Base-by-base conservation (phyloP, 1,140 invertebrate species). In the Neodiprion pinetum region DNA sequence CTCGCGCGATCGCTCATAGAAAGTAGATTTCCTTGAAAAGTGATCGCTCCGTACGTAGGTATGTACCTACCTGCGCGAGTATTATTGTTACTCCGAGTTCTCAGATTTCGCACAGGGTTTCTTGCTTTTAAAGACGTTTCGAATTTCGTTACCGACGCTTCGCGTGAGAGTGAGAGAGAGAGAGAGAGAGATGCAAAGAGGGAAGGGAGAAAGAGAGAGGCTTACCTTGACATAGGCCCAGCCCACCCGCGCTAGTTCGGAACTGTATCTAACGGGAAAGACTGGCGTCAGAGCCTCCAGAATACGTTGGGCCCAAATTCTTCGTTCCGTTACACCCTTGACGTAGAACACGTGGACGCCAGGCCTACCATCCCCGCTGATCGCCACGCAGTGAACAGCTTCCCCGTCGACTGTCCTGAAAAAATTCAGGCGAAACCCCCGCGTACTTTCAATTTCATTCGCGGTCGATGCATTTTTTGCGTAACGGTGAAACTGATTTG, bases 211-310 rank as follows among this genome's bases (percentile, higher is more conserved):
- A 40, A 40, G 28, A 40, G 28, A 40, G 28, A 40, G 28, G 28
- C 74, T 76, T 86, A 93, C 93, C 90, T 93, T 94, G 40, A 94
- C 82, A 81, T 92, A 93, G 74, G 91, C 91, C 92, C 92, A 93
- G 9, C 93, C 93, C 73, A 90, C 90, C 80, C 91, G 85, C 11
- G 90, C 91, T 76, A 90, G 92, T 77, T 93, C 90, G 4, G 90
- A 87, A 1, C 90, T 90, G 50, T 92, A 89, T 75, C 90, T 90
- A 0, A 88, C 78, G n/a, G 91, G 90, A 82, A 94, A 92, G 47
- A 87, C 85, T 49, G 88, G 86, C 1, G 92, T 93, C 12, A 93
- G 78, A 71, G 89, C 89, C 83, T 94, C 92, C 11, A 93, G 84
- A 48, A 93, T 85, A 81, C 91, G 92, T 81, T 93, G 92, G 85